Conservation (phyloP, 2,113 vertebrate genomes). For the Microtus oregoni region DNA sequence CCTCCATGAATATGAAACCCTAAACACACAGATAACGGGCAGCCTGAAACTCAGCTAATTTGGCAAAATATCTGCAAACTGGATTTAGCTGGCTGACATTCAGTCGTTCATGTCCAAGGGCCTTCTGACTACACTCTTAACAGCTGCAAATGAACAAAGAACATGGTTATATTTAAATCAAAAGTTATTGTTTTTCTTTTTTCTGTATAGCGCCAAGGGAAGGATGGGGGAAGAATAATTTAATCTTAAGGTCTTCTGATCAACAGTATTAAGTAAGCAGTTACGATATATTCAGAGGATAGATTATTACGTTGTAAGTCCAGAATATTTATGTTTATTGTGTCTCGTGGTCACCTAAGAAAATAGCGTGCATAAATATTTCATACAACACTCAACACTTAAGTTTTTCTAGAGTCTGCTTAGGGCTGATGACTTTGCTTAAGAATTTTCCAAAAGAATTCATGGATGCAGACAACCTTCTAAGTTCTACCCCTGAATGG, state of each 20-base stretch:
- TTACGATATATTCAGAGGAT: neutral
- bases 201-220: neutral
- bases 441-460: neutral
- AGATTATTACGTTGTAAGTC: neutral
- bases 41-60: neutral
- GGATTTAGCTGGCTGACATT: neutral
- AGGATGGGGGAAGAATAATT: neutral
- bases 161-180: slow-evolving; percentile 17
- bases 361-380: slow-evolving; percentile 22
- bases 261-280: slow-evolving; percentile 31
- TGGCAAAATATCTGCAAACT: neutral
- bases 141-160: neutral
- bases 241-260: slow-evolving; percentile 13
- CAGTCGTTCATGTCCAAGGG: neutral
- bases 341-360: slow-evolving; percentile 49
- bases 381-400: neutral
- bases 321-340: slow-evolving; percentile 60
- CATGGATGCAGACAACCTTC: neutral
- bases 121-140: neutral
- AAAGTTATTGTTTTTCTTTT: slow-evolving; percentile 35
- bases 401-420: neutral
- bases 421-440: neutral
- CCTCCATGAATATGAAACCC: neutral
- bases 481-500: neutral
- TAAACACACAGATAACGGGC: neutral